Conservation (phyloP, 1,140 invertebrate genomes). For the Macrocentrus cingulum region DNA sequence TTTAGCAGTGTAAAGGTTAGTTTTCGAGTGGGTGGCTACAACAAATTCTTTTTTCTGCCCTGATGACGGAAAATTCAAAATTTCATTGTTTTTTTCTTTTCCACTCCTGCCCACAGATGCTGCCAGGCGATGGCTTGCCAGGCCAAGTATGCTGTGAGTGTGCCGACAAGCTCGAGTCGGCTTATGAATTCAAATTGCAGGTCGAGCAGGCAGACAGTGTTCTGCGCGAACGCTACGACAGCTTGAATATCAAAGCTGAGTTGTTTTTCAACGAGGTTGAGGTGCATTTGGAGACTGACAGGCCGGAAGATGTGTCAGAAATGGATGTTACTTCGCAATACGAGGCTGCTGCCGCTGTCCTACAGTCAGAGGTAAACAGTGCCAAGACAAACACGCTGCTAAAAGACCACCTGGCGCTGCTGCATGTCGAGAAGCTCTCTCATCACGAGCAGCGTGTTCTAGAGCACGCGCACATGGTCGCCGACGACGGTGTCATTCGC, state of each 20-base stretch:
- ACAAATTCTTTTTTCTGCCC: slow-evolving; percentile 7
- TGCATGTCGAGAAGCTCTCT: slow-evolving; percentile 44
- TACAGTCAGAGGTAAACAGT: slow-evolving; percentile 20
- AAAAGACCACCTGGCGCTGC: slow-evolving; percentile 48
- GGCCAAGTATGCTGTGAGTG: slow-evolving; percentile 64
- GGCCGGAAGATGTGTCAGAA: slow-evolving; percentile 31
- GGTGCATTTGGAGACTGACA: slow-evolving; percentile 45
- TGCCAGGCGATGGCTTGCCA: slow-evolving; percentile 65
- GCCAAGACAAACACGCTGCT: slow-evolving; percentile 36
- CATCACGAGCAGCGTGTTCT: slow-evolving; percentile 32
- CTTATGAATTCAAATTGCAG: slow-evolving; percentile 67
- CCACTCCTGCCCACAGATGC: too few relatives aligned
- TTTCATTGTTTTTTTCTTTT: slow-evolving; percentile 25
- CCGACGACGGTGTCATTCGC: slow-evolving; percentile 1
- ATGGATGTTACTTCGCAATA: slow-evolving; percentile 37
- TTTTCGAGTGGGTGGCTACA: neutral
- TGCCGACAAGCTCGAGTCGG: slow-evolving; percentile 63
- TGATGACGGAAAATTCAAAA: slow-evolving; percentile 7
- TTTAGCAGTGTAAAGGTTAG: slow-evolving; percentile 58
- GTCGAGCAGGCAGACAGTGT: slow-evolving; percentile 65
- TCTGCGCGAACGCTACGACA: slow-evolving; percentile 59
- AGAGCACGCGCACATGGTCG: slow-evolving; percentile 14
- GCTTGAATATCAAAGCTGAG: slow-evolving; percentile 49
- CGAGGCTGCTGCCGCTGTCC: slow-evolving; percentile 32
- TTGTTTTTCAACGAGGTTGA: slow-evolving; percentile 54